A percentile compares a stretch with the other conserved stretches of the same genome.
Evolutionary conservation across 2,113 vertebrate genomes (phyloP).

Genomic region (Charina bottae): DNA sequence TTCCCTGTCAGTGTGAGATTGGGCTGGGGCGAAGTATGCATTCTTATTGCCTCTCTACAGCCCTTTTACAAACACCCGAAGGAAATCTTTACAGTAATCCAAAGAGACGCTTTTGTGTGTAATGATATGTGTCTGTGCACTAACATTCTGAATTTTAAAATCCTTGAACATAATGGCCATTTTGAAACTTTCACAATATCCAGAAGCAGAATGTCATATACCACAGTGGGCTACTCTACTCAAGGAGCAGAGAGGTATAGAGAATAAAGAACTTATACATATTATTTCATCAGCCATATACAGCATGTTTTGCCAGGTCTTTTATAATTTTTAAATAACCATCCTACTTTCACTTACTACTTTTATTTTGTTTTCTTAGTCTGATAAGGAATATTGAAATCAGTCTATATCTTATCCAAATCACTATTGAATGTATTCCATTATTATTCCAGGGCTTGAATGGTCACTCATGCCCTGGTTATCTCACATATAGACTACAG

Average conservation of each 20-base stretch:
- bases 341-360: conserved; percentile 17
- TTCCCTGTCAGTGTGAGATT: neutral
- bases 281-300: conserved; percentile 1
- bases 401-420: neutral
- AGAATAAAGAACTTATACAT: neutral
- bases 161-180: neutral
- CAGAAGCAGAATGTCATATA: neutral
- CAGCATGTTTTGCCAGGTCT: conserved; percentile 31
- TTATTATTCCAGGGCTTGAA: neutral
- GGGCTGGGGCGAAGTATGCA: neutral
- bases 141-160: conserved; percentile 12
- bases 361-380: conserved; percentile 11
- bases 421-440: neutral
- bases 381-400: neutral
- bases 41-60: neutral
- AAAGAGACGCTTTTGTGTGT: neutral
- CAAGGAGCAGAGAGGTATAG: neutral
- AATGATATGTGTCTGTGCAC: neutral
- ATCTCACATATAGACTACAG: too few species aligned
- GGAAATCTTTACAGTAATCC: neutral
- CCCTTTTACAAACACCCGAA: neutral
- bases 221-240: neutral
- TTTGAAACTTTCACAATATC: neutral
- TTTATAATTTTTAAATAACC: conserved; percentile 25
- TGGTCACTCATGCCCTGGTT: too few species aligned